Evolutionary conservation across 2,113 vertebrate genomes (phyloP).

Genomic region (Hipposideros armiger): DNA sequence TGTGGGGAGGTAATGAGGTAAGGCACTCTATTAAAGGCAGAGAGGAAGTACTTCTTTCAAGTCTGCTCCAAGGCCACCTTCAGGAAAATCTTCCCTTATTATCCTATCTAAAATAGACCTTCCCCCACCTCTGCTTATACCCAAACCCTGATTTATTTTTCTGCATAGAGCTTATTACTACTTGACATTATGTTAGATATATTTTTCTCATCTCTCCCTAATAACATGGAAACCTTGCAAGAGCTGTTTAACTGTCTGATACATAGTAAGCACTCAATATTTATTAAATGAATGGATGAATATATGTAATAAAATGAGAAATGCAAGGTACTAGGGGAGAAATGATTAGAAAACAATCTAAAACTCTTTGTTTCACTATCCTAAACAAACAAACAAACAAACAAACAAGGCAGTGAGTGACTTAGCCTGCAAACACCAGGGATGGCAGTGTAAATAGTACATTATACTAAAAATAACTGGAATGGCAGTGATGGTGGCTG

Average conservation of each 20-base stretch:
- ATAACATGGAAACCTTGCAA: constrained; percentile 7
- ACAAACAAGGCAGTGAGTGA: background rate
- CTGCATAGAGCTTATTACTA: background rate
- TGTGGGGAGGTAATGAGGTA: background rate
- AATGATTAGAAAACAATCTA: background rate
- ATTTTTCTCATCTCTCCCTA: background rate
- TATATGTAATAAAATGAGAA: background rate
- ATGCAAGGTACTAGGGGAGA: background rate
- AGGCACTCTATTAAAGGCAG: background rate
- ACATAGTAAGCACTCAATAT: background rate
- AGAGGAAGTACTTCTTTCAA: background rate
- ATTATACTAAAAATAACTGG: background rate
- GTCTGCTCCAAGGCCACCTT: background rate
- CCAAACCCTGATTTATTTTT: background rate
- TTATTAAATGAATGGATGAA: background rate
- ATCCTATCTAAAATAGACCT: background rate
- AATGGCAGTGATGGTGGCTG: background rate
- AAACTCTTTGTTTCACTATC: constrained; percentile 12
- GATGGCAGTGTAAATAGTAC: too few relatives aligned
- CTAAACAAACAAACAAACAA: background rate
- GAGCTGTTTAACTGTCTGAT: background rate
- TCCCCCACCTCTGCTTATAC: background rate
- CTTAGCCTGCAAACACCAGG: background rate
- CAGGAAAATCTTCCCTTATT: background rate
- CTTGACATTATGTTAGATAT: background rate